Base-by-base conservation (phyloP, 2,797 vertebrate genomes). In the Notolabrus celidotus region DNA sequence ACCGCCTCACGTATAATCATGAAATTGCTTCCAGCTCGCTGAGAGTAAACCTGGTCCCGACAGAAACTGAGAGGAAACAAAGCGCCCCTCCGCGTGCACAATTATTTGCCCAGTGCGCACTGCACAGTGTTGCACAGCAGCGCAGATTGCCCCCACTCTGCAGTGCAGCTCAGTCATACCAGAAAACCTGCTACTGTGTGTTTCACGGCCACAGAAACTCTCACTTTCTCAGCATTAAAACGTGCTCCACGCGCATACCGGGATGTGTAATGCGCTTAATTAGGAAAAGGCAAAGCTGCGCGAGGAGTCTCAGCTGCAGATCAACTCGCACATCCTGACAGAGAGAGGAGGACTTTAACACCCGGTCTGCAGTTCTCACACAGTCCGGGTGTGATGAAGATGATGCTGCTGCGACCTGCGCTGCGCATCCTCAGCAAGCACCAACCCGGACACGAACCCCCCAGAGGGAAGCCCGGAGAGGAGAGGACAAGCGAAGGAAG, bases 1-100 rank as follows among this genome's bases (percentile, higher is more conserved):
- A 68, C 64, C 61, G 31, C 75, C 46, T 71, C 63, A 53, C 45
- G 65, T 58, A 60, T 59, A 70, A 74, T 22, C 33, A 67, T 47
- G 19, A 83, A 80, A 85, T 82, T 47, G 84, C 64, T 83, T 77
- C 84, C 83, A 84, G 82, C 70, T 76, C 76, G 42, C 36, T 41
- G 46, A 1, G 41, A 22, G 27, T 47, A n/a, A 17, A 54, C 42
- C 60, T 23, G 62, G 55, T 67, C 65, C 74, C 22, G 56, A 23
- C 54, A 15, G 20, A 42, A 73, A 73, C 67, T 43, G 50, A 15
- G 36, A 23, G 55, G 19, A 64, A 56, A 83, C 77, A 85, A 83
- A 86, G 76, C 81, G 53, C 20, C 12, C 45, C n/a, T 22, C 29
- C 34, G 36, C 5, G 7, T n/a, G 58, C 63, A 42, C 67, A 19